Evolutionary conservation across 2,113 vertebrate genomes (phyloP), one percentile per base, ranked within the genome.

Genomic region (Mellivora capensis): DNA sequence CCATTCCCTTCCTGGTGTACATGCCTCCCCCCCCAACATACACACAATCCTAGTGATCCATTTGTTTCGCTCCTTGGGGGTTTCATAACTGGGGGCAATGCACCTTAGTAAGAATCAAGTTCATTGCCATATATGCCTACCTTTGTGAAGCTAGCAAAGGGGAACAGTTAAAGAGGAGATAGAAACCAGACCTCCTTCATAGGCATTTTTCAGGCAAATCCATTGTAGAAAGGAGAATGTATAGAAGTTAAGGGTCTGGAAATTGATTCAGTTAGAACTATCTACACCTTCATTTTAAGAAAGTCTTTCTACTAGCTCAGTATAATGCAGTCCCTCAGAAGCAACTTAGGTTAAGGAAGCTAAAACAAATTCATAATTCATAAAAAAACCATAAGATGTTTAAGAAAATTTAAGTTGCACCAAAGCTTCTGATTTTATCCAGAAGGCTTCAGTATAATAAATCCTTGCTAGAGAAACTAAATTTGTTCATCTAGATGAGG

Each of bases 391-490:
- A 90, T 54, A 37, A 17, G 27, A 72, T 15, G 21, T 62, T 67
- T 85, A 64, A 84, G 2, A 20, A 74, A 97, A 81, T 69, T 94
- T 77, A 95, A 90, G 34, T 83, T 74, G 39, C 23, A 15, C 1
- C 17, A 69, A 92, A 92, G 10, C 49, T 71, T 64, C 84, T 82
- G 77, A 77, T 91, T 96, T 91, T 61, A 95, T 94, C 9, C 31
- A 39, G 23, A 67, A 83, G 89, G 31, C 7, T 90, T 59, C 49
- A 84, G 9, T 86, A 67, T 10, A 82, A 52, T n/a, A 77, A 87
- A 39, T 64, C 9, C 7, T 95, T 59, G n/a, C 15, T 54, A 52
- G 39, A 69, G 10, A 8, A 92, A 79, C 20, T 69, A 23, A 34
- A 92, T 79, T 82, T 89, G 11, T 54, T 96, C 13, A 72, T 88